Percentiles rank a stretch among this genome's conserved stretches.
Evolutionary conservation across 2,888 invertebrate species (phyloP).

Genomic region (Brachyopa scutellaris): DNA sequence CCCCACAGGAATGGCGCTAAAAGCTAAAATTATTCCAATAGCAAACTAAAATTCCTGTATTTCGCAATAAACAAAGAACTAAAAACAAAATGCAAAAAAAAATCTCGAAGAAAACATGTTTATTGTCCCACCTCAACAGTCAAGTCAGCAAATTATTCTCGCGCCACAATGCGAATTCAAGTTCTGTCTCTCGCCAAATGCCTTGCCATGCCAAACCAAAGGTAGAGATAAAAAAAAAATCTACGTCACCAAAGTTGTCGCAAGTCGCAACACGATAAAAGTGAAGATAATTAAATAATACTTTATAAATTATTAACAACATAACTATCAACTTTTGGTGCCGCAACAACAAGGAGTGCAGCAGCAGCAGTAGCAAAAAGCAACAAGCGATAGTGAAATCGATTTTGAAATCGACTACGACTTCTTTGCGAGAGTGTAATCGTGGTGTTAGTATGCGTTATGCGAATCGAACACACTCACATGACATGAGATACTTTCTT

Average conservation of each 20-base stretch:
- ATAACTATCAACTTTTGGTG: constrained; percentile 49
- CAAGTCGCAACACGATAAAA: constrained; percentile 48
- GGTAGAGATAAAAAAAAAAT: neutral
- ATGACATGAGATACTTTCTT: constrained; percentile 62
- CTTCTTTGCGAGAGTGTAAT: constrained; percentile 50
- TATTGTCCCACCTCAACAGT: constrained; percentile 52
- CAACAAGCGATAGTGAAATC: constrained; percentile 71
- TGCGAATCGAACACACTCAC: constrained; percentile 23
- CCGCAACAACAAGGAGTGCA: constrained; percentile 1
- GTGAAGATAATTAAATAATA: constrained; percentile 70
- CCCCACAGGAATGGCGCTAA: constrained; percentile 39
- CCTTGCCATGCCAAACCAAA: constrained; percentile 18
- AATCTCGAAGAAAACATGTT: constrained; percentile 64
- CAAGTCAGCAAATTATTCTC: constrained; percentile 57
- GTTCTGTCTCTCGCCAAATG: constrained; percentile 44
- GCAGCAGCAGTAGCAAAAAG: constrained; percentile 1
- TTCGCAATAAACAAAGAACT: constrained; percentile 63
- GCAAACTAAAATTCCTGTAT: constrained; percentile 42
- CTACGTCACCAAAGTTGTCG: constrained; percentile 49
- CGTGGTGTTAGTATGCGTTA: constrained; percentile 51
- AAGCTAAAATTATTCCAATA: constrained; percentile 24
- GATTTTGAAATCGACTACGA: constrained; percentile 71
- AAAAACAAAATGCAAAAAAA: constrained; percentile 17
- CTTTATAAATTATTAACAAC: constrained; percentile 59
- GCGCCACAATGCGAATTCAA: constrained; percentile 61